Evolutionary conservation across 2,797 vertebrate species (phyloP).

Genomic region (Chelonia mydas): DNA sequence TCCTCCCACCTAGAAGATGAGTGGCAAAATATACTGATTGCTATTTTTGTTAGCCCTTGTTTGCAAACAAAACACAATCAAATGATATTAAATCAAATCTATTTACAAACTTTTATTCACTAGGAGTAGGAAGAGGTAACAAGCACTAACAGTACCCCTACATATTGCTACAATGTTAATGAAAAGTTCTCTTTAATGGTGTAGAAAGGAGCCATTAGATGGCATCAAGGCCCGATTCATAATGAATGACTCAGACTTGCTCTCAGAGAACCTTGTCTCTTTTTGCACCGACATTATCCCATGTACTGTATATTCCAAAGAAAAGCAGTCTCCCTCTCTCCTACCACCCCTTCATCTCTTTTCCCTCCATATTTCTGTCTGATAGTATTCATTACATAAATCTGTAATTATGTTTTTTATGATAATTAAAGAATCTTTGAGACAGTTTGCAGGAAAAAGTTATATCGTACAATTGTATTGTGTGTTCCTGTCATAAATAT

Average conservation of each 20-base stretch:
- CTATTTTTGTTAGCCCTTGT: neutral
- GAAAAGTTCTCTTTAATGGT: neutral
- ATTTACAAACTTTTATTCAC: neutral
- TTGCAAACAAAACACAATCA: neutral
- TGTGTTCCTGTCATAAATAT: too few species aligned
- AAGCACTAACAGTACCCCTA: rapidly evolving
- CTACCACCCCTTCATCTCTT: neutral
- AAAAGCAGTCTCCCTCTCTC: neutral
- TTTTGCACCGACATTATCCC: neutral
- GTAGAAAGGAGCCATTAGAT: neutral
- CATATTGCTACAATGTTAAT: neutral
- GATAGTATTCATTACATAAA: neutral
- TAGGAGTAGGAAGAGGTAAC: too few species aligned
- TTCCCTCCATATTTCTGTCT: neutral
- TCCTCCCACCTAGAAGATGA: neutral
- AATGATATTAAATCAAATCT: neutral
- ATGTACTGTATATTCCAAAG: neutral
- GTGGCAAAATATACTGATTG: neutral
- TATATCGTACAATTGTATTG: neutral
- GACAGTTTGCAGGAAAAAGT: neutral
- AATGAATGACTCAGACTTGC: neutral
- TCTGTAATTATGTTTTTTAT: neutral
- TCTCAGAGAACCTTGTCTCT: neutral
- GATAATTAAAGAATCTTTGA: neutral
- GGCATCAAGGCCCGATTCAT: neutral